Evolutionary conservation across 2,113 vertebrate species (phyloP).

Genomic region (Lanius ludovicianus): DNA sequence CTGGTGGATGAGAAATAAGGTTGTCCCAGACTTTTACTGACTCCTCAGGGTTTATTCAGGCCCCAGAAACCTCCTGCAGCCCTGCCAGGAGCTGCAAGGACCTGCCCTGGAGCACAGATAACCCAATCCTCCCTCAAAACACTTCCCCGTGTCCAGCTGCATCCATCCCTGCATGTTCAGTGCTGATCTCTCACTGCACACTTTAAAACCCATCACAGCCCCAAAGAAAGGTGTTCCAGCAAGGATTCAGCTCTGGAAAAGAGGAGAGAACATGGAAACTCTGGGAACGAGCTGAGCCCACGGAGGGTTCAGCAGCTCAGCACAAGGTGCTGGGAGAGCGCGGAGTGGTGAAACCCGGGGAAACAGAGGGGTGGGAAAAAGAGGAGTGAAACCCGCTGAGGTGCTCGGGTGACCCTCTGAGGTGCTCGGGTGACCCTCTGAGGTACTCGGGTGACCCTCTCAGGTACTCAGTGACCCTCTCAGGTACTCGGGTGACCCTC

Average conservation of each 20-base stretch:
- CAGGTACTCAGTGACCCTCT: too few relatives aligned
- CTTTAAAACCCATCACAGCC: background rate
- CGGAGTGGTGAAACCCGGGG: accelerated
- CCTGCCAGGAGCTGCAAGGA: background rate
- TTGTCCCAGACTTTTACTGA: background rate
- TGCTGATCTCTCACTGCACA: background rate
- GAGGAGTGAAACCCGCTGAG: accelerated
- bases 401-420: background rate
- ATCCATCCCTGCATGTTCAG: background rate
- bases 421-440: background rate
- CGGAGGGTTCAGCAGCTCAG: background rate
- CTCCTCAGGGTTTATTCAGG: background rate
- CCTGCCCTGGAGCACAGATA: background rate
- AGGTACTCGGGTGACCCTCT: background rate
- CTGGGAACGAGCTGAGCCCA: background rate
- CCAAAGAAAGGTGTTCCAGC: accelerated
- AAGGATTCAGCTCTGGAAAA: background rate
- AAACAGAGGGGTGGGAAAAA: accelerated
- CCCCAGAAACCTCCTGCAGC: background rate
- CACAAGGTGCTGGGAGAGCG: background rate
- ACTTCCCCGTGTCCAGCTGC: background rate
- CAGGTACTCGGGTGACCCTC: too few relatives aligned
- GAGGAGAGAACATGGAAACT: background rate
- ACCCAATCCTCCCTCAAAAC: background rate
- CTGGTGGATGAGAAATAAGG: background rate